These are phyloP conservation scores for Byasa hedistus DNA, from an alignment of 2,888 invertebrate species.

Conservation along the genomic window DNA sequence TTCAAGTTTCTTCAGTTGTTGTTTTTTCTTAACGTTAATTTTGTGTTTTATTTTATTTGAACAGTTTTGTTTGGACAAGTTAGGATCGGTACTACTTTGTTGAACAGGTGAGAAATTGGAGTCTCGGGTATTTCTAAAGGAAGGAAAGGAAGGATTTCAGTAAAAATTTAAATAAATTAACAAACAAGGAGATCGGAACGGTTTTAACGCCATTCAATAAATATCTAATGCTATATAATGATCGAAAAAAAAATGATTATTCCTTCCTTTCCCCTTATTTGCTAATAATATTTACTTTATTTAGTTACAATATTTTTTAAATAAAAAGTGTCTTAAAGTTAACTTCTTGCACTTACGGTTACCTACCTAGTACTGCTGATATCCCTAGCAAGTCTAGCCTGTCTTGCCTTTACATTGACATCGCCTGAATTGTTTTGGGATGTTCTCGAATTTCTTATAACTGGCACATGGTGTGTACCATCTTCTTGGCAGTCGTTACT, in stretches of 20 bases:
- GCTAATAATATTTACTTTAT: slow-evolving; percentile 39
- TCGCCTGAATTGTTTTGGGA: slow-evolving; percentile 62
- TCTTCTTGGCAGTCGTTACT: slow-evolving; percentile 72
- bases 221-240: slow-evolving; percentile 31
- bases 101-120: slow-evolving; percentile 48
- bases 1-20: slow-evolving; percentile 67
- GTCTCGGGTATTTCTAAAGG: slow-evolving; percentile 63
- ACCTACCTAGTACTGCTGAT: slow-evolving; percentile 67
- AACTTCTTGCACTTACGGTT: slow-evolving; percentile 1
- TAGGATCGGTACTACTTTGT: slow-evolving; percentile 56
- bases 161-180: slow-evolving; percentile 38
- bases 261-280: slow-evolving; percentile 80
- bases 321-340: not conserved
- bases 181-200: slow-evolving; percentile 78
- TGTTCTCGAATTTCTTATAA: slow-evolving; percentile 61
- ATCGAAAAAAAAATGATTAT: slow-evolving; percentile 31
- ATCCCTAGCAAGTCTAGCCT: slow-evolving; percentile 71
- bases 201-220: slow-evolving; percentile 34
- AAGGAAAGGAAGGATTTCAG: slow-evolving; percentile 71
- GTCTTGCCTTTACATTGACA: slow-evolving; percentile 68
- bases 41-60: slow-evolving; percentile 50
- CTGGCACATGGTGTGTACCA: slow-evolving; percentile 65
- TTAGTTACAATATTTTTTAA: slow-evolving; percentile 3
- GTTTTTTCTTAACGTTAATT: slow-evolving; percentile 55
- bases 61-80: slow-evolving; percentile 45